A percentile compares a stretch with the other conserved stretches of the same genome.
Conservation (phyloP, 2,113 vertebrate species). For the Uria aalge region DNA sequence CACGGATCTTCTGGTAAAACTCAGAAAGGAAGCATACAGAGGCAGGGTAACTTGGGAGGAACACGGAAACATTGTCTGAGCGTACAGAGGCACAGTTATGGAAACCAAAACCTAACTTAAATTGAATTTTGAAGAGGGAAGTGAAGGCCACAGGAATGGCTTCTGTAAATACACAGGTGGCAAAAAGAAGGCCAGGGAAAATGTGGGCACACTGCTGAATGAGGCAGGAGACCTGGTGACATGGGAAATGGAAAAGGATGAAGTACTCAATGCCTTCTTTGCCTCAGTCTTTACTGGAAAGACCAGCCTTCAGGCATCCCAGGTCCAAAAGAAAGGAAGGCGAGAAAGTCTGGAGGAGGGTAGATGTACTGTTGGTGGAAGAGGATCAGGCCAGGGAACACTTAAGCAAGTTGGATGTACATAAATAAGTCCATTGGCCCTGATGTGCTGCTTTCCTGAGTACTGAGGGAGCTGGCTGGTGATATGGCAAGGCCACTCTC, state of each 20-base stretch:
- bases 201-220: not conserved
- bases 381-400: not conserved
- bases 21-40: not conserved
- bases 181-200: not conserved
- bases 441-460: no score
- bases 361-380: not conserved
- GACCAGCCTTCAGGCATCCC: not conserved
- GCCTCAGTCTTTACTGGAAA: not conserved
- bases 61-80: no score
- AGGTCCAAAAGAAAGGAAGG: not conserved
- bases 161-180: not conserved
- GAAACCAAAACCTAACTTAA: not conserved
- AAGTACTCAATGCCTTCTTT: not conserved
- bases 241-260: not conserved
- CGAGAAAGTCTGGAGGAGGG: not conserved
- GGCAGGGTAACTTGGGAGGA: not conserved
- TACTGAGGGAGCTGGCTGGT: no score
- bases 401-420: not conserved
- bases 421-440: not conserved
- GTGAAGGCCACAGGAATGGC: not conserved
- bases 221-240: not conserved
- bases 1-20: not conserved
- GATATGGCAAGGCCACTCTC: not conserved
- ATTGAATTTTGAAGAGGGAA: not conserved
- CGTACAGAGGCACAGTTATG: no score